phyloP scores from a whole-genome alignment of 2,888 invertebrate species.

The Lamproptera curius region DNA sequence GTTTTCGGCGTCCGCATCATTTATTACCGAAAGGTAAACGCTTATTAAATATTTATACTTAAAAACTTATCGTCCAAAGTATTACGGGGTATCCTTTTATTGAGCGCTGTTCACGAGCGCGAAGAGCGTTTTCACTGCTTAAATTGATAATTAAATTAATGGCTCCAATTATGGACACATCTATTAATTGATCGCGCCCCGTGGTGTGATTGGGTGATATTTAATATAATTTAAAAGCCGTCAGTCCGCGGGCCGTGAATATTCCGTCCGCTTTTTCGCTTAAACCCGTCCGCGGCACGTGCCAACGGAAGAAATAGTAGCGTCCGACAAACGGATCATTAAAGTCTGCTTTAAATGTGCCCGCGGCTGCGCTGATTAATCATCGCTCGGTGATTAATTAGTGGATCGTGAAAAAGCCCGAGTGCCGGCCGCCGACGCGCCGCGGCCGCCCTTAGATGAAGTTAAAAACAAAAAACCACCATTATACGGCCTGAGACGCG shows the following conservation, averaged over 20 bases:
- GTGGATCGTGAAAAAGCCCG: slow-evolving; percentile 28
- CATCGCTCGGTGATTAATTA: slow-evolving; percentile 62
- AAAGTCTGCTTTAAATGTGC: slow-evolving; percentile 58
- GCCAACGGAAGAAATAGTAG: slow-evolving; percentile 49
- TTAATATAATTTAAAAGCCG: slow-evolving; percentile 30
- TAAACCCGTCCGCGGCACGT: slow-evolving; percentile 52
- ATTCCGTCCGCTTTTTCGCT: slow-evolving; percentile 42
- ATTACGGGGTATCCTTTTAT: too few relatives aligned
- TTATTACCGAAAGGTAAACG: not conserved
- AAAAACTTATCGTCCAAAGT: too few relatives aligned
- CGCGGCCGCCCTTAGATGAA: slow-evolving; percentile 30
- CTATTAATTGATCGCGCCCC: slow-evolving; percentile 1
- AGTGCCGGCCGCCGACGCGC: slow-evolving; percentile 47
- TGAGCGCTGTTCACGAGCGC: too few relatives aligned
- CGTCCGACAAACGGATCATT: slow-evolving; percentile 65
- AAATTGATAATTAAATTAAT: not conserved
- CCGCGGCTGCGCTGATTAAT: slow-evolving; percentile 62
- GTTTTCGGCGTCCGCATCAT: not conserved
- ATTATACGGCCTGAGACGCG: slow-evolving; percentile 25
- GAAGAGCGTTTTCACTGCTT: not conserved
- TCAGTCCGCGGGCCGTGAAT: slow-evolving; percentile 42
- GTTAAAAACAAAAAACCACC: slow-evolving; percentile 28
- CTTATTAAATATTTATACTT: too few relatives aligned
- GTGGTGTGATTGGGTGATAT: not conserved
- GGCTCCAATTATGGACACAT: not conserved